phyloP scores from a whole-genome alignment of 2,888 invertebrate genomes.

The Andrena hattorfiana region DNA sequence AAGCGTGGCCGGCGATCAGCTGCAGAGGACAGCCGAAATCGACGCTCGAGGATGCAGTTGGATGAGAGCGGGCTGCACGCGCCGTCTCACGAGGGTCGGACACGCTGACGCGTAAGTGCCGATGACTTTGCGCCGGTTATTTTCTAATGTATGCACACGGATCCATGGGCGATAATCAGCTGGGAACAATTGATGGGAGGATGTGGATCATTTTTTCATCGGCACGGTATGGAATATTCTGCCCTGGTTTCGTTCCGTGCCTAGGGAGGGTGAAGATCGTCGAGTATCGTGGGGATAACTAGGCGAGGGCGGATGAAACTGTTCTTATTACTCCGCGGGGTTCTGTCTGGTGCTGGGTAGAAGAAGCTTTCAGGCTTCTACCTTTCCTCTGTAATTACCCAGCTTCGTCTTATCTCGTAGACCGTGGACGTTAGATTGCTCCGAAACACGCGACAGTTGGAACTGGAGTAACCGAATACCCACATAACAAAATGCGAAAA shows the following conservation, averaged over 20 bases:
- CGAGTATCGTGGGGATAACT: not conserved
- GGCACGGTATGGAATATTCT: slow-evolving; percentile 21
- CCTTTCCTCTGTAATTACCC: not conserved
- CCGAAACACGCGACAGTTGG: no score
- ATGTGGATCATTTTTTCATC: slow-evolving; percentile 60
- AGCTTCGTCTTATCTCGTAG: no score
- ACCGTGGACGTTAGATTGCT: no score
- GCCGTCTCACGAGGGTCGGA: slow-evolving; percentile 4
- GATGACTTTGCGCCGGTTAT: slow-evolving; percentile 47
- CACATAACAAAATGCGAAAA: not conserved
- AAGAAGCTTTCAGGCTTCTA: not conserved
- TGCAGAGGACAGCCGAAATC: slow-evolving; percentile 21
- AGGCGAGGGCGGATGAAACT: not conserved
- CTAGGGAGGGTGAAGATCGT: slow-evolving; percentile 25
- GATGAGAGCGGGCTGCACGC: slow-evolving; percentile 14
- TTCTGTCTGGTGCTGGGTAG: not conserved
- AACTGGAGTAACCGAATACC: not conserved
- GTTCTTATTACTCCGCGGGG: no score
- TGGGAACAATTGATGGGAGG: slow-evolving; percentile 52
- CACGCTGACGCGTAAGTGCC: slow-evolving; percentile 51
- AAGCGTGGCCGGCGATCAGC: slow-evolving; percentile 16
- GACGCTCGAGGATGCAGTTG: slow-evolving; percentile 14
- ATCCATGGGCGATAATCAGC: slow-evolving; percentile 1
- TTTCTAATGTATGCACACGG: slow-evolving; percentile 47
- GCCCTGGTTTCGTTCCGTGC: not conserved